phyloP scores from a whole-genome alignment of 2,888 invertebrate genomes.

The Trichopria drosophilae region DNA sequence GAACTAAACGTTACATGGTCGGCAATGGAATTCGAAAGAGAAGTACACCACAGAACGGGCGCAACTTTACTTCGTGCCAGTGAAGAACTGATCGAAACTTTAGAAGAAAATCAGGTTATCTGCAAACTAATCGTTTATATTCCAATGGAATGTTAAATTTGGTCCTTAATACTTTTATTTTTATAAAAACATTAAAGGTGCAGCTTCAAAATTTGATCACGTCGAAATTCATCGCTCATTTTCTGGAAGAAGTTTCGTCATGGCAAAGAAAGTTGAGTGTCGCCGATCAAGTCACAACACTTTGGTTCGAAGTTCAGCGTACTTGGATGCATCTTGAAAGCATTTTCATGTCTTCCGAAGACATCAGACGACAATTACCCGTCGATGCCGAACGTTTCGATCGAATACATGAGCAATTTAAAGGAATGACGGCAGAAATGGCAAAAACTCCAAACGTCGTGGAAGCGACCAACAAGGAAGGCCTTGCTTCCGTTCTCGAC shows the following conservation, averaged over 20 bases:
- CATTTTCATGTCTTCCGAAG: conserved; percentile 97
- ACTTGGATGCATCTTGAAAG: conserved; percentile 97
- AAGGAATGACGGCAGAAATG: conserved; percentile 76
- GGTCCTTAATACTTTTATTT: background rate
- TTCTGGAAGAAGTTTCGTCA: conserved; percentile 88
- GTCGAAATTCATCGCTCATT: conserved; percentile 95
- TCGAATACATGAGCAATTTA: conserved; percentile 87
- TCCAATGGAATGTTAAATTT: background rate
- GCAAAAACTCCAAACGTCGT: conserved; percentile 85
- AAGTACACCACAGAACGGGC: conserved; percentile 84
- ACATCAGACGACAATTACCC: conserved; percentile 91
- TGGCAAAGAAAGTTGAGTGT: conserved; percentile 93
- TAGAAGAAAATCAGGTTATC: conserved; percentile 92
- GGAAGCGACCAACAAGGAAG: conserved; percentile 84
- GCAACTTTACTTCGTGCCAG: conserved; percentile 84
- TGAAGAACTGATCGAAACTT: conserved; percentile 93
- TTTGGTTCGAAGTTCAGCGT: conserved; percentile 95
- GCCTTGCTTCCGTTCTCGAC: conserved; percentile 79
- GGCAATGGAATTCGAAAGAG: conserved; percentile 89
- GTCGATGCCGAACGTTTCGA: conserved; percentile 92
- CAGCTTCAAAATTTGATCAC: conserved; percentile 95
- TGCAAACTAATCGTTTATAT: background rate
- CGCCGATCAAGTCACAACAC: conserved; percentile 90
- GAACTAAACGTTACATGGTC: conserved; percentile 92
- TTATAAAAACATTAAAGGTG: too few species aligned